phyloP scores from a whole-genome alignment of 2,113 vertebrate genomes.

The Ceyx melanurus region DNA sequence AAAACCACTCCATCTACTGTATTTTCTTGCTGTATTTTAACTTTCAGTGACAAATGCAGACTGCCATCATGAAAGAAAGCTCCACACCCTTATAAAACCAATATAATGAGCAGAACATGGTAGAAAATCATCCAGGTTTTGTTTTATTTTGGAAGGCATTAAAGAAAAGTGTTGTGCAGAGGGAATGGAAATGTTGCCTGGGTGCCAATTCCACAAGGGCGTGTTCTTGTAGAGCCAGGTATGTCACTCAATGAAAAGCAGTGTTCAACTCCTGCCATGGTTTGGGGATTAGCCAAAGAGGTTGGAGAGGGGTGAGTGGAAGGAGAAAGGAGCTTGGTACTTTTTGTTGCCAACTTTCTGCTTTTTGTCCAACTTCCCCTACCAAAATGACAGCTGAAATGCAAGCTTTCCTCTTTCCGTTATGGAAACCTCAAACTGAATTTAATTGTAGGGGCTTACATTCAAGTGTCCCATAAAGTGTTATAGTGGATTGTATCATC shows the following conservation, averaged over 20 bases:
- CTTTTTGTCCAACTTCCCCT: slow-evolving; percentile 57
- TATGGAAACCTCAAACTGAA: slow-evolving; percentile 39
- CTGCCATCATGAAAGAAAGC: background rate
- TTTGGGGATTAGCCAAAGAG: slow-evolving; percentile 54
- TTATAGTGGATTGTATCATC: slow-evolving; percentile 29
- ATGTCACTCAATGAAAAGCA: slow-evolving; percentile 62
- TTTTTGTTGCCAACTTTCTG: slow-evolving; percentile 49
- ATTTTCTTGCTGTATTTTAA: background rate
- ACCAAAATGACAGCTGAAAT: slow-evolving; percentile 55
- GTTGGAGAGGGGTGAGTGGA: slow-evolving; percentile 14
- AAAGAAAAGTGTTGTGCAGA: slow-evolving; percentile 34
- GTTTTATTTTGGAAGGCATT: slow-evolving; percentile 49
- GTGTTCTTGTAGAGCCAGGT: slow-evolving; percentile 59
- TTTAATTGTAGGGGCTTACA: slow-evolving; percentile 37
- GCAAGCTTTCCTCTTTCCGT: slow-evolving; percentile 14
- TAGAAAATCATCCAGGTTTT: slow-evolving; percentile 44
- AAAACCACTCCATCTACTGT: background rate
- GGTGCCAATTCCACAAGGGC: slow-evolving; percentile 59
- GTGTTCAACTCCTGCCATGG: slow-evolving; percentile 48
- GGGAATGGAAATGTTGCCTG: slow-evolving; percentile 27
- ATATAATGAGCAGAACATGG: slow-evolving; percentile 32
- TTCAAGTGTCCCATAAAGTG: slow-evolving; percentile 31
- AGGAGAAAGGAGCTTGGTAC: slow-evolving; percentile 40
- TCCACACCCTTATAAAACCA: slow-evolving; percentile 41
- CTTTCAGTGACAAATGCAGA: slow-evolving; percentile 25